These are phyloP conservation scores for Idaea aversata DNA, from an alignment of 2,888 invertebrate species.

Conservation along the genomic window DNA sequence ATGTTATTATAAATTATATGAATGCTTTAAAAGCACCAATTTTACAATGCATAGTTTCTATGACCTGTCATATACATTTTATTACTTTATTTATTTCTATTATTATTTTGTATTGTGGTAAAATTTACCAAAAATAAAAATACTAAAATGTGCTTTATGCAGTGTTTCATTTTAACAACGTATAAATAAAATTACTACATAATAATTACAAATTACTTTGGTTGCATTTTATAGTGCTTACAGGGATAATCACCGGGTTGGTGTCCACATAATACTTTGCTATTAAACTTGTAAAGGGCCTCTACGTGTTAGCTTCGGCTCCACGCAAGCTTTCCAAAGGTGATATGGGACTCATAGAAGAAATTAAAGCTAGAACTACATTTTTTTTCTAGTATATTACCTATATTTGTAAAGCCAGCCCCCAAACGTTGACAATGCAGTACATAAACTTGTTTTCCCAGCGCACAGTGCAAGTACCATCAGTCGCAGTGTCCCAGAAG, in stretches of 20 bases:
- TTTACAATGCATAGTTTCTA: conserved; percentile 79
- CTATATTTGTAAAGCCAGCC: conserved; percentile 79
- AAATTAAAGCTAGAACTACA: not conserved
- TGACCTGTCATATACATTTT: conserved; percentile 79
- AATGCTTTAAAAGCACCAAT: conserved; percentile 80
- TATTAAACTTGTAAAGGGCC: too few species aligned
- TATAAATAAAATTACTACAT: not conserved
- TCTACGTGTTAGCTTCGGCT: too few species aligned
- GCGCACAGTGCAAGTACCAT: conserved; percentile 89
- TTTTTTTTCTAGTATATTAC: conserved; percentile 9
- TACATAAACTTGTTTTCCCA: conserved; percentile 95
- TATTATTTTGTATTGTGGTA: conserved; percentile 80
- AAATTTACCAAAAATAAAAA: conserved; percentile 81
- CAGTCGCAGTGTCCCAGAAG: conserved; percentile 90
- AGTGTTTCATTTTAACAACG: conserved; percentile 52
- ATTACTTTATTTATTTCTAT: conserved; percentile 80
- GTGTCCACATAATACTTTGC: too few species aligned
- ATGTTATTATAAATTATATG: conserved; percentile 80
- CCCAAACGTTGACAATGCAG: conserved; percentile 91
- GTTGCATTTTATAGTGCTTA: too few species aligned
- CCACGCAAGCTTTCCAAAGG: too few species aligned
- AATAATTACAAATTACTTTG: too few species aligned
- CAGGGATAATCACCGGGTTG: too few species aligned
- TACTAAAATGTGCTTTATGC: conserved; percentile 79
- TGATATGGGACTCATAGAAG: too few species aligned